A percentile compares a stretch with the other conserved stretches of the same genome.
These are phyloP conservation scores for Pollicipes pollicipes DNA, from an alignment of 1,140 invertebrate genomes.

Conservation along the genomic window DNA sequence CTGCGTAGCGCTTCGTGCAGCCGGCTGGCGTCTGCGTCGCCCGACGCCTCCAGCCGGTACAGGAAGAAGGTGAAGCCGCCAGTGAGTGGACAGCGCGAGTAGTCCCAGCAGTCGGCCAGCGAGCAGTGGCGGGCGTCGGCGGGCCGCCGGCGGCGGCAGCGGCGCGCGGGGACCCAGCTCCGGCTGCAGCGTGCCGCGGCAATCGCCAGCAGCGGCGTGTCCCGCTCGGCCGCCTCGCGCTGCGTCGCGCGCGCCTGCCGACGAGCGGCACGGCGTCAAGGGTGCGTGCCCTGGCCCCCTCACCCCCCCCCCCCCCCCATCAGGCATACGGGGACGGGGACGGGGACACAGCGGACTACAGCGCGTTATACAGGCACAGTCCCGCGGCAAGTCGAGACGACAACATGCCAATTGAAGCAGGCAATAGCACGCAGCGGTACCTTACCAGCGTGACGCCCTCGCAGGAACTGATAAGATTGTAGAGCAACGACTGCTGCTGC, in stretches of 20 bases:
- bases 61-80: slow-evolving; percentile 81
- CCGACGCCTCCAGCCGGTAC: slow-evolving; percentile 32
- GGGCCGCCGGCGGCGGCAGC: not conserved
- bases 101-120: slow-evolving; percentile 84
- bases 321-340: no score
- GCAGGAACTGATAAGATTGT: no score
- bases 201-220: slow-evolving; percentile 70
- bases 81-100: slow-evolving; percentile 75
- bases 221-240: slow-evolving; percentile 63
- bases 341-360: no score
- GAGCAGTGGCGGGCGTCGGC: slow-evolving; percentile 33
- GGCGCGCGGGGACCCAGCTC: not conserved
- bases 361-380: no score
- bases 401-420: no score
- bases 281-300: no score
- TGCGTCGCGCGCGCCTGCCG: slow-evolving; percentile 63
- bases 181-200: slow-evolving; percentile 43
- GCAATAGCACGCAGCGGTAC: no score
- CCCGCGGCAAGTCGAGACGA: no score
- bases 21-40: not conserved
- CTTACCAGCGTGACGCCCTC: no score
- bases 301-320: no score
- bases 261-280: no score
- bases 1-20: not conserved
- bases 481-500: no score